These are phyloP conservation scores for Zaprionus ghesquierei DNA, from an alignment of 1,140 invertebrate genomes.

Conservation along the genomic window DNA sequence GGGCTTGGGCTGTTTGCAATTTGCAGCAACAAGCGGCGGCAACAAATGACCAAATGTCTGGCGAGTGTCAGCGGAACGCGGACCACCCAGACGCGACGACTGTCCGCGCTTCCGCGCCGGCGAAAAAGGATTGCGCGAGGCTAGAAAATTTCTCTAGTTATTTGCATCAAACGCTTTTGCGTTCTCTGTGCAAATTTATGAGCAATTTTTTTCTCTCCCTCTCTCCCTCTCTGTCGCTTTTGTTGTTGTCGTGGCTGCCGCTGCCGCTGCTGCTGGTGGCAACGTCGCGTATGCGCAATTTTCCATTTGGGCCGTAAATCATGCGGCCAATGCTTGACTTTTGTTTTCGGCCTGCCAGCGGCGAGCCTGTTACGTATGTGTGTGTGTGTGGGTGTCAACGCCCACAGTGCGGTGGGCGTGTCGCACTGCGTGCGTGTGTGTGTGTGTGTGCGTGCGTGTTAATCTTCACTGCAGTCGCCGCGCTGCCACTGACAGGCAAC, in stretches of 20 bases:
- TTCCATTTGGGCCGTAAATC: slow-evolving; percentile 71
- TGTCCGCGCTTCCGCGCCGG: neutral
- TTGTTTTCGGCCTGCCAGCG: slow-evolving; percentile 55
- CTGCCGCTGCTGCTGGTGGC: slow-evolving; percentile 9
- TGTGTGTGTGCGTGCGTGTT: slow-evolving; percentile 52
- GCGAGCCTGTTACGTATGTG: slow-evolving; percentile 11
- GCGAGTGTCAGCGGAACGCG: slow-evolving; percentile 46
- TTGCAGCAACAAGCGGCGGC: slow-evolving; percentile 64
- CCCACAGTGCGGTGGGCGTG: slow-evolving; percentile 54
- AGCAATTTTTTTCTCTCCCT: slow-evolving; percentile 13
- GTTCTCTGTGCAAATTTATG: slow-evolving; percentile 39
- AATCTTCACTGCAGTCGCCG: slow-evolving; percentile 68
- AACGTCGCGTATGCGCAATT: slow-evolving; percentile 74
- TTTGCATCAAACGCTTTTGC: slow-evolving; percentile 46
- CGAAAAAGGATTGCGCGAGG: neutral
- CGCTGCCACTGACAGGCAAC: slow-evolving; percentile 66
- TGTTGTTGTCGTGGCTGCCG: neutral
- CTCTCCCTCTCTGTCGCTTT: neutral
- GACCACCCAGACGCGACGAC: slow-evolving; percentile 52
- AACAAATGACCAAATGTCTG: slow-evolving; percentile 80
- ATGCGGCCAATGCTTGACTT: slow-evolving; percentile 72
- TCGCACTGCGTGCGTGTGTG: slow-evolving; percentile 26
- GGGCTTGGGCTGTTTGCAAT: slow-evolving; percentile 33
- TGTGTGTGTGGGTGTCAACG: slow-evolving; percentile 51
- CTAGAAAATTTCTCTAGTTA: slow-evolving; percentile 23